Percentiles rank a stretch among this genome's conserved stretches.
phyloP scores from a whole-genome alignment of 1,140 invertebrate species.

The Physella acuta region DNA sequence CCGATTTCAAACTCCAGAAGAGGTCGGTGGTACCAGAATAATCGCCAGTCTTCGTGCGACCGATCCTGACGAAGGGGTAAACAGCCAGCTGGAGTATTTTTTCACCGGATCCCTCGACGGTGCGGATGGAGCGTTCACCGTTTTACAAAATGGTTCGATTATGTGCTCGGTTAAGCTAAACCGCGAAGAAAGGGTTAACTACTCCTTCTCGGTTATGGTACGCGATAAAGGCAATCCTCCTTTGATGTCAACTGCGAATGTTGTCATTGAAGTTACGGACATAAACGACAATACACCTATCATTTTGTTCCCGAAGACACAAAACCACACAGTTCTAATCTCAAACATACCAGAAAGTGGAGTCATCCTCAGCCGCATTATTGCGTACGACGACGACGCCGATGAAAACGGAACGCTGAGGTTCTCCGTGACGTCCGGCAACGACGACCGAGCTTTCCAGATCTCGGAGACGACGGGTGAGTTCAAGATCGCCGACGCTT shows the following conservation, averaged over 20 bases:
- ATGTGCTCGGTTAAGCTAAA: conserved; percentile 90
- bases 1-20: conserved; percentile 37
- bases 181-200: conserved; percentile 77
- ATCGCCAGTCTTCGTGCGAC: conserved; percentile 59
- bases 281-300: conserved; percentile 44
- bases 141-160: conserved; percentile 79
- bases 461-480: conserved; percentile 82
- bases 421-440: conserved; percentile 81
- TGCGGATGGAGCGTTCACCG: conserved; percentile 35
- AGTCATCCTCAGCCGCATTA: conserved; percentile 60
- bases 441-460: conserved; percentile 76
- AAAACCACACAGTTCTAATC: conserved; percentile 77
- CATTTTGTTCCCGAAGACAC: conserved; percentile 73
- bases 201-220: conserved; percentile 80
- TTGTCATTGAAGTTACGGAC: conserved; percentile 41
- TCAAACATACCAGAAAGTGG: conserved; percentile 77
- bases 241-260: conserved; percentile 32
- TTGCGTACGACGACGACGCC: conserved; percentile 46
- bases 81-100: conserved; percentile 66
- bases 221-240: conserved; percentile 58
- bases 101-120: conserved; percentile 28
- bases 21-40: conserved; percentile 20
- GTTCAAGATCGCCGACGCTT: conserved; percentile 67
- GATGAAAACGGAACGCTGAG: conserved; percentile 85
- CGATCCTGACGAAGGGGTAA: conserved; percentile 84